phyloP scores from a whole-genome alignment of 2,888 invertebrate species.

The Latrodectus elegans region DNA sequence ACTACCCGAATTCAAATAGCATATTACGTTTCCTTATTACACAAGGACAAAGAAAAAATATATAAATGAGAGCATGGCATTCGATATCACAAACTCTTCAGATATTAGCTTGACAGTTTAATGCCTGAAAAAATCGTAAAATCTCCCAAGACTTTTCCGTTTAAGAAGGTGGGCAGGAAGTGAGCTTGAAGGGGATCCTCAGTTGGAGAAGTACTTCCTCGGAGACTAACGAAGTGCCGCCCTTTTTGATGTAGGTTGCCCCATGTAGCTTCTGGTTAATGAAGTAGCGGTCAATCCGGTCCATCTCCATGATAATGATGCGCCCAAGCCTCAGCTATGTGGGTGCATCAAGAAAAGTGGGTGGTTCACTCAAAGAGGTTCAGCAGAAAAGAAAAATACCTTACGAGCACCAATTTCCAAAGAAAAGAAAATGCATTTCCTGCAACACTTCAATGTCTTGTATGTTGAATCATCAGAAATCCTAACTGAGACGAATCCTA shows the following conservation, averaged over 20 bases:
- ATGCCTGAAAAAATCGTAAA: slow-evolving; percentile 40
- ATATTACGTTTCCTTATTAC: too few relatives aligned
- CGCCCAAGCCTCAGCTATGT: not conserved
- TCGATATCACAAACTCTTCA: slow-evolving; percentile 7
- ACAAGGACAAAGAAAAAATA: not conserved
- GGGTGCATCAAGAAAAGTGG: too few relatives aligned
- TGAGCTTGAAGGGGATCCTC: slow-evolving; percentile 46
- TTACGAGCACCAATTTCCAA: too few relatives aligned
- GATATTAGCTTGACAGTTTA: slow-evolving; percentile 24
- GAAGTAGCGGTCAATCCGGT: slow-evolving; percentile 52
- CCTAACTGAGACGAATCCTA: too few relatives aligned
- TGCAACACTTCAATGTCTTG: too few relatives aligned
- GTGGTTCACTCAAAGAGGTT: too few relatives aligned
- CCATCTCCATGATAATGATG: slow-evolving; percentile 56
- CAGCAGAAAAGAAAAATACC: too few relatives aligned
- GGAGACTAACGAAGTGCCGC: slow-evolving; percentile 52
- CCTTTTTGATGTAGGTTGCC: slow-evolving; percentile 39
- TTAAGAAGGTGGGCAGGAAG: slow-evolving; percentile 47
- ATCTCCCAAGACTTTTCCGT: slow-evolving; percentile 15
- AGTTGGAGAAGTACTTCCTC: not conserved
- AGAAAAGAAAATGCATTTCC: too few relatives aligned
- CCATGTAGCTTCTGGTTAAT: slow-evolving; percentile 48
- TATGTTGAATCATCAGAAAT: too few relatives aligned
- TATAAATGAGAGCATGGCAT: not conserved
- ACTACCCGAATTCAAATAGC: too few relatives aligned